Evolutionary conservation across 2,797 vertebrate genomes (phyloP).

Genomic region (Takifugu ocellatus): DNA sequence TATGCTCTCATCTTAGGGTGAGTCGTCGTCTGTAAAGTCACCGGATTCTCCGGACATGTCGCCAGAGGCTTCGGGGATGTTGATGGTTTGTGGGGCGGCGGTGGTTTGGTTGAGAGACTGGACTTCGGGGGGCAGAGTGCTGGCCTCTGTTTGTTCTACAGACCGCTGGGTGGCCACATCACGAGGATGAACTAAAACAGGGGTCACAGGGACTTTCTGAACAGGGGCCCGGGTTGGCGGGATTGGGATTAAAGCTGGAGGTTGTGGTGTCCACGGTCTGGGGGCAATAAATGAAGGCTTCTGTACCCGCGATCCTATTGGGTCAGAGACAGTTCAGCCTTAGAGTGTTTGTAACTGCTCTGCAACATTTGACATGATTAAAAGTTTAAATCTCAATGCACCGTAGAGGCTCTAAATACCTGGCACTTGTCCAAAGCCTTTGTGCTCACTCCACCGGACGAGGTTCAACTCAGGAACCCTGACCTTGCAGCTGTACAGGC

Average conservation of each 20-base stretch:
- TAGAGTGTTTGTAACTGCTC: not conserved
- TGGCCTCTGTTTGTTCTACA: too few species aligned
- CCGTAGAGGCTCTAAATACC: slow-evolving; percentile 26
- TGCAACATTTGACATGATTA: slow-evolving; percentile 9
- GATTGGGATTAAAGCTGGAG: not conserved
- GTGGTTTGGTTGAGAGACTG: slow-evolving; percentile 1
- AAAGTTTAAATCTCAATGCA: not conserved
- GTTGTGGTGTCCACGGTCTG: not conserved
- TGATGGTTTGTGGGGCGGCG: not conserved
- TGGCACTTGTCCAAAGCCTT: slow-evolving; percentile 15
- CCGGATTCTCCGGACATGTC: slow-evolving; percentile 2
- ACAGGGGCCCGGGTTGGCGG: rapidly evolving
- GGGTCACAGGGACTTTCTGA: not conserved
- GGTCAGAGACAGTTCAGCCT: slow-evolving; percentile 28
- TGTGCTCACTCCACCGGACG: slow-evolving; percentile 43
- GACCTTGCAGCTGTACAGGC: slow-evolving; percentile 63
- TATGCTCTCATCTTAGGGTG: not conserved
- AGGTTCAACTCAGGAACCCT: slow-evolving; percentile 48
- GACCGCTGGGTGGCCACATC: too few species aligned
- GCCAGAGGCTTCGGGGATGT: not conserved
- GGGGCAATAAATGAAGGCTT: not conserved
- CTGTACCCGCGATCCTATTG: slow-evolving; percentile 11
- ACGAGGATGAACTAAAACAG: not conserved
- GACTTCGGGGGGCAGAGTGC: not conserved
- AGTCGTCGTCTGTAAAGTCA: not conserved